phyloP scores from a whole-genome alignment of 2,797 vertebrate genomes.

The Acanthurus tractus region DNA sequence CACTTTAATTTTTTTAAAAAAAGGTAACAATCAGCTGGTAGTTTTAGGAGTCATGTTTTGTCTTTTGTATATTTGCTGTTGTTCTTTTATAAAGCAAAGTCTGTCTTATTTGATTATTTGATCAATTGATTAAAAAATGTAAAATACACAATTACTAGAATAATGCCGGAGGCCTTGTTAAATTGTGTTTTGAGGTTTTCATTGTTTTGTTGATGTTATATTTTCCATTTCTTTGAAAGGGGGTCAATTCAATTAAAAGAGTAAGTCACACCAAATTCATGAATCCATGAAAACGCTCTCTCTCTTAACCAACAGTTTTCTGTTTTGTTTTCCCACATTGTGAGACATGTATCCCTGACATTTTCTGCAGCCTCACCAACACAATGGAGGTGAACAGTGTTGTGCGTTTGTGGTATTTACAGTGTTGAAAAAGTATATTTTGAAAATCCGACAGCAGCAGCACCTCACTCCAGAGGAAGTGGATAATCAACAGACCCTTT shows the following conservation, averaged over 20 bases:
- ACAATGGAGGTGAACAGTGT: background rate
- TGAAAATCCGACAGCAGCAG: background rate
- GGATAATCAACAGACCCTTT: background rate
- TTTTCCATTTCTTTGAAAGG: background rate
- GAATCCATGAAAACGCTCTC: background rate
- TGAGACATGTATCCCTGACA: background rate
- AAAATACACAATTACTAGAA: no score
- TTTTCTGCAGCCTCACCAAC: background rate
- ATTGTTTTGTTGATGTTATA: no score
- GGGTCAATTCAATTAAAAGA: background rate
- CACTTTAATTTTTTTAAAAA: no score
- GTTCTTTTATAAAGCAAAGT: no score
- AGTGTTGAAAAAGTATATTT: background rate
- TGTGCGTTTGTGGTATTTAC: no score
- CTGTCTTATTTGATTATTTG: no score
- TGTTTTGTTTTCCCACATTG: background rate
- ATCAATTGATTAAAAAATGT: no score
- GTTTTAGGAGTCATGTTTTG: no score
- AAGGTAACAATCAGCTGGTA: no score
- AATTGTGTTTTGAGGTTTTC: no score
- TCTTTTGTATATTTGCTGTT: no score
- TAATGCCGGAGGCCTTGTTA: no score
- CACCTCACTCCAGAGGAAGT: background rate
- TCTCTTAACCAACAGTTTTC: background rate
- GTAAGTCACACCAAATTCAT: background rate